These are phyloP conservation scores for Rhabdomys pumilio DNA, from an alignment of 2,797 vertebrate genomes.

Conservation along the genomic window DNA sequence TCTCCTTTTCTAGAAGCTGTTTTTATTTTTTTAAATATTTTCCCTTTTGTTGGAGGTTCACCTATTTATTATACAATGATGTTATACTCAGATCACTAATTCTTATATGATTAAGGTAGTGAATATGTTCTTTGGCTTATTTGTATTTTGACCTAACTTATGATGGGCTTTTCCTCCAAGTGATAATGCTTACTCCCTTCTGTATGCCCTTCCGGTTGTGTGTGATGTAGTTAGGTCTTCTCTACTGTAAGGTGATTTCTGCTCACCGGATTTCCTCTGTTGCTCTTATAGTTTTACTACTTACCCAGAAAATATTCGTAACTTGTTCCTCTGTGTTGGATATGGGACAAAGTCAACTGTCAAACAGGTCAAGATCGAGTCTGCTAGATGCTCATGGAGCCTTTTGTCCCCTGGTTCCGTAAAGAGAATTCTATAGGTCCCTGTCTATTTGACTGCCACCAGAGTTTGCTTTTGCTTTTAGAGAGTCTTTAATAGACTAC, in stretches of 20 bases:
- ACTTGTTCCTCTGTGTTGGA: neutral
- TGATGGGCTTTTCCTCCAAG: neutral
- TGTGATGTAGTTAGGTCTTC: neutral
- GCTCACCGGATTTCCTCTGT: neutral
- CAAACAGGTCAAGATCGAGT: neutral
- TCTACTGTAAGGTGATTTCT: neutral
- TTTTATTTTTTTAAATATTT: neutral
- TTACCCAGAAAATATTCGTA: neutral
- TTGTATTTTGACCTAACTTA: conserved; percentile 10
- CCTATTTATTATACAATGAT: conserved; percentile 25
- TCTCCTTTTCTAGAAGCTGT: neutral
- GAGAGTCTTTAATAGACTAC: neutral
- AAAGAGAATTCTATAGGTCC: neutral
- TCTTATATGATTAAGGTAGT: neutral
- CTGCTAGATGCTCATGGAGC: neutral
- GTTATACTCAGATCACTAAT: neutral
- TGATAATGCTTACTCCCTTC: neutral
- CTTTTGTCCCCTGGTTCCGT: neutral
- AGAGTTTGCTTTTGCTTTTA: conserved; percentile 8
- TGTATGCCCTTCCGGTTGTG: neutral
- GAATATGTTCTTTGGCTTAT: neutral
- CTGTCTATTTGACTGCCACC: neutral
- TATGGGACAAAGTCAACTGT: neutral
- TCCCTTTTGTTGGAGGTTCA: neutral
- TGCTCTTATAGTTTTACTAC: conserved; percentile 13